Base-by-base conservation (phyloP, 1,140 invertebrate species). In the Hycleus cichorii region DNA sequence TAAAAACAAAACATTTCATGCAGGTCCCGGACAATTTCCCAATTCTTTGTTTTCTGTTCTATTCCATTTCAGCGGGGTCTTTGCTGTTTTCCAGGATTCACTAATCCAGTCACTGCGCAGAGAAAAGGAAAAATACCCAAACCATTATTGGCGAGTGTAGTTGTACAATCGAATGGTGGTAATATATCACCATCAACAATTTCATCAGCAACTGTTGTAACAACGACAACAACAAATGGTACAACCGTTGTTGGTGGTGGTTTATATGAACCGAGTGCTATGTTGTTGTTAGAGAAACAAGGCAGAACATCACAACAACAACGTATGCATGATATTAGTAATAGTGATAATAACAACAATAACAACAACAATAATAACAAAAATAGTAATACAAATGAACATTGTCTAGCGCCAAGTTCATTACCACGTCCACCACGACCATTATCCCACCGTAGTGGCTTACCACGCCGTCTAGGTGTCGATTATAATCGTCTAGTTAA, bases 21-120 rank as follows among this genome's bases (percentile, higher is more conserved):
- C 76, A 77, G 74, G 74, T 78, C 77, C 78, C 73, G 74, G 75
- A 68, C 64, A 55, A 65, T 66, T 64, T 75, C 75, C 72, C 75
- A 78, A 75, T 75, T 72, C 63, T 69, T 74, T 71, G 71, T 73
- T 76, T 79, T 76, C 77, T 77, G 18, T 42, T 42, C 74, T 81
- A 80, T 74, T 77, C 73, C 75, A 76, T 82, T 82, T 79, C 83
- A 88, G 87, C 85, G 86, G 72, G 87, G 84, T 72, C 82, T 89
- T 74, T 90, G 87, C 83, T 91, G 86, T 83, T 89, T 90, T 85
- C 87, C 88, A 79, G 87, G 86, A 83, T 83, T 89, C 84, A 78
- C 85, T 86, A 83, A 88, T 87, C 80, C 85, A 83, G 79, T 86
- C 83, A 77, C 83, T 86, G 70, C 83, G 81, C 80, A 84, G 80